Evolutionary conservation across 2,113 vertebrate species (phyloP).

Genomic region (Cheirogaleus medius): DNA sequence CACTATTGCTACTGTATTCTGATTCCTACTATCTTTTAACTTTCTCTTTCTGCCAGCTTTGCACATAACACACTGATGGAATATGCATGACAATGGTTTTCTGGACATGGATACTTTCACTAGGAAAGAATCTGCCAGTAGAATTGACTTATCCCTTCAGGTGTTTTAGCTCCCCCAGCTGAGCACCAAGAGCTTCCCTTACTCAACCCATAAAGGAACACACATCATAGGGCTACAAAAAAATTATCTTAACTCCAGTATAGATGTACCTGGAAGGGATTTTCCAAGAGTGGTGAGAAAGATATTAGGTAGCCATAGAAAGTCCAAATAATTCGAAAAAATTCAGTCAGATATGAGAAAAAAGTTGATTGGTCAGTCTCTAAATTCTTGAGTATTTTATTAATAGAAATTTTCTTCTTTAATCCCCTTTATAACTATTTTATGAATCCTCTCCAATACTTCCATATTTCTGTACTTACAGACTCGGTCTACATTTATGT

Average conservation of each 20-base stretch:
- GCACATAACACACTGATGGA: neutral
- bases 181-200: neutral
- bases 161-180: neutral
- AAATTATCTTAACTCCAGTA: neutral
- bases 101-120: neutral
- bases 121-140: neutral
- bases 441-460: neutral
- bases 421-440: neutral
- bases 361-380: neutral
- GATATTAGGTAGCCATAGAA: neutral
- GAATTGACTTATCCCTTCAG: neutral
- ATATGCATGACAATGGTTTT: neutral
- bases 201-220: neutral
- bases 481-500: neutral
- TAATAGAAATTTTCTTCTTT: neutral
- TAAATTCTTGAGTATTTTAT: constrained; percentile 1
- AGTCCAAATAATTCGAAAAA: neutral
- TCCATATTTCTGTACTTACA: neutral
- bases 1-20: neutral
- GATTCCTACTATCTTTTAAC: neutral
- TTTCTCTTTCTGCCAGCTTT: neutral
- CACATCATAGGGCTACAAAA: neutral
- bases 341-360: neutral
- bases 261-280: neutral
- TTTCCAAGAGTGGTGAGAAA: neutral